Conservation (phyloP, 2,888 invertebrate genomes). For the Eubasilissa splendida region DNA sequence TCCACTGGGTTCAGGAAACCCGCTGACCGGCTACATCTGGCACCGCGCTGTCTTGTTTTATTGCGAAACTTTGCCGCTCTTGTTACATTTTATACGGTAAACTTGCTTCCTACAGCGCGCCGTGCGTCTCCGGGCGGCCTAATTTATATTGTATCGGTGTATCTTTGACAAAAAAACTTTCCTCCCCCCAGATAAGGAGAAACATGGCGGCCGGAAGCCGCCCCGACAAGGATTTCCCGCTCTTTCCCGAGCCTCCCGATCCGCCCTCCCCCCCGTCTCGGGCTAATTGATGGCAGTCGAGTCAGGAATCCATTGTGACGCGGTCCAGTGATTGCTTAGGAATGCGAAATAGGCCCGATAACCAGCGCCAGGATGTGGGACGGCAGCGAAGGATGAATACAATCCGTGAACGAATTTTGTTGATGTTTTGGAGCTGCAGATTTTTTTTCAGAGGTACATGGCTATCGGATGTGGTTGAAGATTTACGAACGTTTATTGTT, state of each 20-base stretch:
- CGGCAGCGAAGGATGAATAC: constrained; percentile 1
- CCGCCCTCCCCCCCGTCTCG: constrained; percentile 29
- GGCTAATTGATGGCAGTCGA: constrained; percentile 57
- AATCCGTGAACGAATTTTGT: constrained; percentile 3
- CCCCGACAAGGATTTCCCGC: constrained; percentile 57
- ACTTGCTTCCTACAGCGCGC: constrained; percentile 38
- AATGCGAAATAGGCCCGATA: constrained; percentile 24
- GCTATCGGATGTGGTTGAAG: too few relatives aligned
- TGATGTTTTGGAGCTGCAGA: constrained; percentile 6
- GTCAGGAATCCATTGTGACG: constrained; percentile 46
- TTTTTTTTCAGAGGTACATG: neutral
- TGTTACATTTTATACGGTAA: constrained; percentile 50
- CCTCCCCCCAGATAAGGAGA: constrained; percentile 48
- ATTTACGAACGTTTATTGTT: too few relatives aligned
- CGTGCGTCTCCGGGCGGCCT: constrained; percentile 45
- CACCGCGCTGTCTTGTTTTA: constrained; percentile 56
- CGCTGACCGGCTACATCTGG: constrained; percentile 52
- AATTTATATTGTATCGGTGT: constrained; percentile 59
- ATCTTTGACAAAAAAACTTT: constrained; percentile 58
- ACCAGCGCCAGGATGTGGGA: neutral
- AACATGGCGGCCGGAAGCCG: constrained; percentile 57
- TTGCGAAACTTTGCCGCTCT: constrained; percentile 56
- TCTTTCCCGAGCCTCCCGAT: constrained; percentile 2
- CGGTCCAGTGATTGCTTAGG: constrained; percentile 24
- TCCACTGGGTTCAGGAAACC: constrained; percentile 33